These are phyloP conservation scores for Florisuga fusca DNA, from an alignment of 2,797 vertebrate species.

Conservation along the genomic window DNA sequence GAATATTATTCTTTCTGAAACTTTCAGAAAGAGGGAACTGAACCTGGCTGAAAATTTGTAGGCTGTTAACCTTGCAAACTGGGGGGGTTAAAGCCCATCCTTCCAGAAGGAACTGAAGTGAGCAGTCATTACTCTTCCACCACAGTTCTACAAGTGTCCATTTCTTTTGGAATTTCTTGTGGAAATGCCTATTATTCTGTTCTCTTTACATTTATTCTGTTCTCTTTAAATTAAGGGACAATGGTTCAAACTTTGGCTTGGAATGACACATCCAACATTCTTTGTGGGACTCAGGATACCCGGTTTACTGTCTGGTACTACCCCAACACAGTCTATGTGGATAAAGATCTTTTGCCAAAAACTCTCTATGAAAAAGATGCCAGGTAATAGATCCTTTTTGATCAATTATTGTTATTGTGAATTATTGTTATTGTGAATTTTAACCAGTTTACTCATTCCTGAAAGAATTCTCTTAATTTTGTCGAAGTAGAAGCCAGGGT, in stretches of 20 bases:
- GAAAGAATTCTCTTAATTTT: background rate
- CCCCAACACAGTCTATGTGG: conserved; percentile 89
- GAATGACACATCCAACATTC: conserved; percentile 91
- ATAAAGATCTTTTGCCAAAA: conserved; percentile 92
- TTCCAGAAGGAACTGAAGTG: background rate
- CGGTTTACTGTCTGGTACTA: conserved; percentile 93
- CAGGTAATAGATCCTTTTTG: conserved; percentile 79
- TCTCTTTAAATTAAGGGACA: conserved; percentile 81
- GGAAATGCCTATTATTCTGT: background rate
- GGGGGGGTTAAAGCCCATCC: background rate
- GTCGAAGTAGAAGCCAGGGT: background rate
- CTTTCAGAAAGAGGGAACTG: background rate
- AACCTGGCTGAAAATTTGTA: background rate
- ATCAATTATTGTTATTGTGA: fast-evolving
- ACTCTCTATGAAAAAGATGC: conserved; percentile 89
- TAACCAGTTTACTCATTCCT: background rate
- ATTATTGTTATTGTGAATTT: background rate
- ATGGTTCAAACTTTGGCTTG: conserved; percentile 95
- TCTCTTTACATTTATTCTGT: conserved; percentile 2
- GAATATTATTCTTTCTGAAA: no score
- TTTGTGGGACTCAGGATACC: conserved; percentile 93
- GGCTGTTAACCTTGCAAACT: background rate
- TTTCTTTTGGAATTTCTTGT: background rate
- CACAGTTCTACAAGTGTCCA: background rate
- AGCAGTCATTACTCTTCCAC: background rate